Evolutionary conservation across 2,888 invertebrate species (phyloP), one percentile per base, ranked within the genome.

Genomic region (Noctua fimbriata): DNA sequence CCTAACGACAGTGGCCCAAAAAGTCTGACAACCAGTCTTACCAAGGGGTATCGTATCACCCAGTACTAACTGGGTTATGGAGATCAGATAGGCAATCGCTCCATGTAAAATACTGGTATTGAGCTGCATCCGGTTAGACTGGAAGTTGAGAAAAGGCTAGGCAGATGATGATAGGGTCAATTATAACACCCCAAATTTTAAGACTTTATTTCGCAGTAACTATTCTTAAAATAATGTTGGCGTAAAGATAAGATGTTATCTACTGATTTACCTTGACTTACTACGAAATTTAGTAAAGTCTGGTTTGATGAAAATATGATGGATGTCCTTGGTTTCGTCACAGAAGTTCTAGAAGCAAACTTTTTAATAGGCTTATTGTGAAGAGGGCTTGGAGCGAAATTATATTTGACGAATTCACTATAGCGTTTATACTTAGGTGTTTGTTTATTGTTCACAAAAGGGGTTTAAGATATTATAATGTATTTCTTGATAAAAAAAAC

Each of bases 361-460:
- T 82, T 87, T 87, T 73, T 80, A 84, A 86, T 88, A 86, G 71
- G 78, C 70, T 78, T 88, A 82, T 84, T 80, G 70, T 55, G 44
- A 77, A 77, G 73, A 82, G 63, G 16, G 69, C 71, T 79, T 41
- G 24, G 49, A 47, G 69, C n/a, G 47, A 63, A 44, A 70, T 84
- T 73, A 78, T 85, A 71, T 76, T 81, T 77, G 63, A 55, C 72
- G 32, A 78, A 81, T 71, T 78, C 74, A 78, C 55, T 66, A n/a
- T 52, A n/a, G 71, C 66, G 58, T 69, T 71, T 69, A 72, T 71
- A 77, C 73, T 85, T 81, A 74, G 67, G 58, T 77, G 28, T 66
- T 79, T 66, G 60, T 63, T 78, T 82, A 69, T 65, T 82, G 41
- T 72, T 69, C 32, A 24, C 36, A 32, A 74, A 84, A 74, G 44